Evolutionary conservation across 92 coral and sea anemone genomes (phyloP).

Genomic region (Pocillopora grandis): DNA sequence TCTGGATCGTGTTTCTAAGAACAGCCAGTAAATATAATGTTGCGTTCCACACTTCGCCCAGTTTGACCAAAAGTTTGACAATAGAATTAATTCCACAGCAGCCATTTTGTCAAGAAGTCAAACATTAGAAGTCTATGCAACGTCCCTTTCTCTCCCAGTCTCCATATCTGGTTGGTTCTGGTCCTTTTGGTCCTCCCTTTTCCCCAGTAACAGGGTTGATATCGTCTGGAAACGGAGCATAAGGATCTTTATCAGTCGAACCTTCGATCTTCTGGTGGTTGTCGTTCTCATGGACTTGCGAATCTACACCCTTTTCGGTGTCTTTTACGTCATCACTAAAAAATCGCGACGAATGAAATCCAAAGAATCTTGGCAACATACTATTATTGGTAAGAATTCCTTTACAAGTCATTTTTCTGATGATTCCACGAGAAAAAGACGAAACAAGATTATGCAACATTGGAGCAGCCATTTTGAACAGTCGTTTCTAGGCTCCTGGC

Average conservation of each 20-base stretch:
- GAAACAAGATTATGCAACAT: conserved; percentile 24
- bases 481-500: conserved; percentile 20
- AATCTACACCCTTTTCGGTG: conserved; percentile 22
- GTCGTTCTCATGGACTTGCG: conserved; percentile 40
- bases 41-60: no score
- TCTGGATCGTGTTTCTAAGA: no score
- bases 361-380: background rate
- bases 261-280: conserved; percentile 28
- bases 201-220: conserved; percentile 92
- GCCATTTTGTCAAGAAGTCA: background rate
- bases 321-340: conserved; percentile 3
- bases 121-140: conserved; percentile 84
- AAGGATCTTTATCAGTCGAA: conserved; percentile 76
- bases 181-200: conserved; percentile 96
- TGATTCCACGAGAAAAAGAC: background rate
- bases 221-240: conserved; percentile 88
- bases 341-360: background rate
- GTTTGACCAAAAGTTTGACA: no score
- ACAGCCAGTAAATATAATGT: no score
- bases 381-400: background rate
- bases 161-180: conserved; percentile 99
- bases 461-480: conserved; percentile 71
- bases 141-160: conserved; percentile 99
- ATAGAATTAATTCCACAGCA: no score
- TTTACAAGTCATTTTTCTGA: background rate